Evolutionary conservation across 2,888 invertebrate genomes (phyloP).

Genomic region (Papilio gigon): DNA sequence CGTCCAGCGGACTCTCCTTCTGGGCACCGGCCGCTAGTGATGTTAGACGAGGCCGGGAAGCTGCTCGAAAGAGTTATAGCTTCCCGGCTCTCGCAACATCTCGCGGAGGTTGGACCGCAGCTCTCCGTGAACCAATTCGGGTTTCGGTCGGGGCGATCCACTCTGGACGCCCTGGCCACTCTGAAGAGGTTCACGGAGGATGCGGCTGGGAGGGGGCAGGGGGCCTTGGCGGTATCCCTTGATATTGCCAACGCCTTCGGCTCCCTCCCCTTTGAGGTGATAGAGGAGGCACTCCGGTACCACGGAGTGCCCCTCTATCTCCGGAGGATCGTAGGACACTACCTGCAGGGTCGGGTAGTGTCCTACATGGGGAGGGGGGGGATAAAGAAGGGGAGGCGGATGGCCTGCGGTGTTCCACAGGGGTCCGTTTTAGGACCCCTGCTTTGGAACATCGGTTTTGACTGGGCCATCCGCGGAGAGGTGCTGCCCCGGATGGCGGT

Average conservation of each 20-base stretch:
- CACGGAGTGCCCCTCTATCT: background rate
- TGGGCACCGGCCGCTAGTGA: slow-evolving; percentile 40
- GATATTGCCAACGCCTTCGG: no score
- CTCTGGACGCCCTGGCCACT: background rate
- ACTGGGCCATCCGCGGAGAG: no score
- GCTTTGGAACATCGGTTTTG: no score
- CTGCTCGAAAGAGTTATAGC: slow-evolving; percentile 41
- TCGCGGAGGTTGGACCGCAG: background rate
- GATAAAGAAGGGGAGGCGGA: background rate
- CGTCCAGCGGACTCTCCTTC: slow-evolving; percentile 38
- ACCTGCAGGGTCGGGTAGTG: slow-evolving; percentile 5
- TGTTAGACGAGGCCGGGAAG: slow-evolving; percentile 43
- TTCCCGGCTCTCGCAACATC: background rate
- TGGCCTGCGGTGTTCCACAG: no score
- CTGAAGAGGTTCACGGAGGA: background rate
- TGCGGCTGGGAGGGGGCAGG: background rate
- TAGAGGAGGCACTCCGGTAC: background rate
- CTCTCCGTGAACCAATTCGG: background rate
- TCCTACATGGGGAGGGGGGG: background rate
- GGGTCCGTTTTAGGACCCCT: background rate
- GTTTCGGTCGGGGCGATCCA: background rate
- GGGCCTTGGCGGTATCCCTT: background rate
- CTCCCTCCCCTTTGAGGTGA: no score
- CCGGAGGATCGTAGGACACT: slow-evolving; percentile 2
- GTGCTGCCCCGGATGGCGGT: no score